These are phyloP conservation scores for Enteromius trimaculatus DNA, from an alignment of 2,797 vertebrate genomes.

Conservation along the genomic window DNA sequence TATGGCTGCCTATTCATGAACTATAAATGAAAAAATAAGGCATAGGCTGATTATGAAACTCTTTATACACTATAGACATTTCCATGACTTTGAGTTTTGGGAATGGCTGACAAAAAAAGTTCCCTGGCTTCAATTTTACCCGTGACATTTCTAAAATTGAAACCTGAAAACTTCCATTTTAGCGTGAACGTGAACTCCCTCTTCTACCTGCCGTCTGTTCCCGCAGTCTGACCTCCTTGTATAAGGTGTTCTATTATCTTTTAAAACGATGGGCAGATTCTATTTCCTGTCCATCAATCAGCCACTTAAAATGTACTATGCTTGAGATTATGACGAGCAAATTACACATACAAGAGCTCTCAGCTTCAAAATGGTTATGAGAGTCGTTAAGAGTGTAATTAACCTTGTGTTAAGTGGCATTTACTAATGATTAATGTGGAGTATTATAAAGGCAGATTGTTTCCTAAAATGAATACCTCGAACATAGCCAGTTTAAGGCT, in stretches of 20 bases:
- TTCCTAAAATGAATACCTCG: conserved; percentile 62
- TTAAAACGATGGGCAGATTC: conserved; percentile 66
- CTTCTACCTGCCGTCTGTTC: conserved; percentile 29
- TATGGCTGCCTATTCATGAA: background rate
- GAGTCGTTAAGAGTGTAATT: conserved; percentile 66
- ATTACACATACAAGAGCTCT: conserved; percentile 65
- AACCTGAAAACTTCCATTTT: conserved; percentile 32
- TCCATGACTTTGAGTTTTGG: background rate
- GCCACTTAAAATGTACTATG: conserved; percentile 67
- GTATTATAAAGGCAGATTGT: conserved; percentile 66
- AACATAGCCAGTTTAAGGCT: conserved; percentile 56
- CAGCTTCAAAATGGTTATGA: conserved; percentile 63
- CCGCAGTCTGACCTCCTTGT: conserved; percentile 57
- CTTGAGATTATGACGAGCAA: conserved; percentile 66
- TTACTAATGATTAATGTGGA: conserved; percentile 65
- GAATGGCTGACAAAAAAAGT: conserved; percentile 24
- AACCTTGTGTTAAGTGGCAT: conserved; percentile 68
- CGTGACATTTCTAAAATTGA: conserved; percentile 21
- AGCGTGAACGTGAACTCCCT: conserved; percentile 12
- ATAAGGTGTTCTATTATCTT: conserved; percentile 62
- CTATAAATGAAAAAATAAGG: background rate
- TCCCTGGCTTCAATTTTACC: background rate
- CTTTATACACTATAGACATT: background rate
- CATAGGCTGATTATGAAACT: background rate
- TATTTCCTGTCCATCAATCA: conserved; percentile 68